A percentile compares a stretch with the other conserved stretches of the same genome.
phyloP scores from a whole-genome alignment of 2,888 invertebrate genomes.

The Periphyllus acericola region DNA sequence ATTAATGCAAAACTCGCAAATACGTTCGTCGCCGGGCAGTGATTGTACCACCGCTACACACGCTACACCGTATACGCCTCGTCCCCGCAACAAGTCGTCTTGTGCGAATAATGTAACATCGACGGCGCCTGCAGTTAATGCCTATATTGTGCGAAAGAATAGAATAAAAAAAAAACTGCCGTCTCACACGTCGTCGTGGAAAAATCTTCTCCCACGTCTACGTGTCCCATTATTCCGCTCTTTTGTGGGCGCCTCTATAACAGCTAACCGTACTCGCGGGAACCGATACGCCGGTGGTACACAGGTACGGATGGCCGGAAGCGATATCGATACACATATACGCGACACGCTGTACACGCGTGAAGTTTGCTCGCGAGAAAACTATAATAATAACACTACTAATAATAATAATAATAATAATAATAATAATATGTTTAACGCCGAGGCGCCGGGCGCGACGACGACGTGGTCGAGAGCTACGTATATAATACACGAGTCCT shows the following conservation, averaged over 20 bases:
- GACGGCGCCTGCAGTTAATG: neutral
- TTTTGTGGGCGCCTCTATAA: slow-evolving; percentile 16
- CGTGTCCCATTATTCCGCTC: slow-evolving; percentile 47
- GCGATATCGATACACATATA: neutral
- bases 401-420: neutral
- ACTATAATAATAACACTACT: neutral
- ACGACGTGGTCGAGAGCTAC: neutral
- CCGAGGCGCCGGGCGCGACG: slow-evolving; percentile 6
- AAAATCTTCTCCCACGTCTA: slow-evolving; percentile 48
- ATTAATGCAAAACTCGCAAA: too few species aligned
- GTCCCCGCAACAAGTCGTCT: neutral
- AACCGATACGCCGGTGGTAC: neutral
- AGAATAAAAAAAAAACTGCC: neutral
- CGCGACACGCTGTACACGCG: too few species aligned
- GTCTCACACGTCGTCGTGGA: neutral
- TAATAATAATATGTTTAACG: neutral
- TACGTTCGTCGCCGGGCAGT: too few species aligned
- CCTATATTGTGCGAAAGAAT: neutral
- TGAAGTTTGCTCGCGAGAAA: neutral
- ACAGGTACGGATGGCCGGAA: slow-evolving; percentile 29
- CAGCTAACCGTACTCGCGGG: slow-evolving; percentile 44
- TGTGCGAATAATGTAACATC: neutral
- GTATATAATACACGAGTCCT: neutral
- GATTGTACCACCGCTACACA: neutral
- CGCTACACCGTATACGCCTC: neutral